Evolutionary conservation across 2,113 vertebrate species (phyloP).

Genomic region (Nestor notabilis): DNA sequence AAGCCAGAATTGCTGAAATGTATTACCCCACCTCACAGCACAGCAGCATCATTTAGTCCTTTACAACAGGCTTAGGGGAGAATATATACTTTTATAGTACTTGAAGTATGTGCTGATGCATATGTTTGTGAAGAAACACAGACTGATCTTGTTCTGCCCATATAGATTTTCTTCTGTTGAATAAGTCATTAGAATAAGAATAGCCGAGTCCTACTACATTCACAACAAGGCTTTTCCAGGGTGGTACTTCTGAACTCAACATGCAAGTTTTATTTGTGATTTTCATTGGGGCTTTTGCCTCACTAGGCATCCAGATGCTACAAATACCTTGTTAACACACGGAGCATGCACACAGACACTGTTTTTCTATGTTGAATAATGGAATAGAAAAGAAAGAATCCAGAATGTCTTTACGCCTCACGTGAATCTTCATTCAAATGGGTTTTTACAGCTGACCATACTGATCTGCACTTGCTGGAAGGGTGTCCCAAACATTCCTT

Average conservation of each 20-base stretch:
- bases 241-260: not conserved
- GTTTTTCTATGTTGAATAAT: not conserved
- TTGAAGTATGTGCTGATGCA: not conserved
- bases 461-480: not conserved
- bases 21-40: not conserved
- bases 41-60: not conserved
- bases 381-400: not conserved
- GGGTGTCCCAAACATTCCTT: not conserved
- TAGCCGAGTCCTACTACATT: not conserved
- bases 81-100: not conserved
- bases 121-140: not conserved
- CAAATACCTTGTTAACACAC: not conserved
- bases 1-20: not conserved
- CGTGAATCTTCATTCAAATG: not conserved
- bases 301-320: not conserved
- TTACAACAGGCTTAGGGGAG: not conserved
- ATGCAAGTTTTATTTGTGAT: not conserved
- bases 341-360: not conserved
- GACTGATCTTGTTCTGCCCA: not conserved
- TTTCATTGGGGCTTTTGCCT: not conserved
- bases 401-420: not conserved
- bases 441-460: not conserved
- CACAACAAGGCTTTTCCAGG: not conserved
- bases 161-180: conserved; percentile 20
- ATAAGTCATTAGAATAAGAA: conserved; percentile 1